Base-by-base conservation (phyloP, 1,140 invertebrate genomes). In the Plectrocnemia conspersa region DNA sequence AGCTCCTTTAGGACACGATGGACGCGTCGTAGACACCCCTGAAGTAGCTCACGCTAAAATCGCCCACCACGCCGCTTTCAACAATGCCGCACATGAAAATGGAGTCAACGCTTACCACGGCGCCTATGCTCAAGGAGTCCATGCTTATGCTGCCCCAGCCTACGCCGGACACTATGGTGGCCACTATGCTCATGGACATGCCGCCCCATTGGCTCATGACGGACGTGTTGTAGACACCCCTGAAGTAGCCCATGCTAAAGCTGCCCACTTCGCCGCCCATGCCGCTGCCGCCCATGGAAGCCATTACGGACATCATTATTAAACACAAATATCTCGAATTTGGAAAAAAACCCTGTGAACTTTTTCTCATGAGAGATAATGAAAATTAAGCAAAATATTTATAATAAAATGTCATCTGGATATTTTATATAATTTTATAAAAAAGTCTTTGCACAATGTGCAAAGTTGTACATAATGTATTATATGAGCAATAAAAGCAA, bases 31-130 rank as follows among this genome's bases (percentile, higher is more conserved):
- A 35, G 72, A 73, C 48, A 73, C 72, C 46, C 71, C 72, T 38
- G 72, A 73, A 59, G 72, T 73, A 61, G 71, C 72, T 1, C 72
- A 74, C 56, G 72, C 72, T 40, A 71, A 71, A 50, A 71, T 71
- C 57, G 71, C 71, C 52, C 71, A 74, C 66, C 66, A 72, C 47
- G 70, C 70, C 52, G 56, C 56, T 40, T 52, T 29, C 55, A 45
- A 23, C 41, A 33, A 25, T 21, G 52, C 52, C 38, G 50, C 56
- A 27, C 45, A 52, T 23, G 32, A 16, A 24, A 13, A 11, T 25
- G 40, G 40, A 46, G 19, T 13, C 1, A 21, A 42, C 40, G n/a
- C n/a, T n/a, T n/a, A n/a, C n/a, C n/a, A n/a, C n/a, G n/a, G n/a
- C n/a, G n/a, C n/a, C n/a, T n/a, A n/a, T n/a, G n/a, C n/a, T n/a